phyloP scores from a whole-genome alignment of 2,888 invertebrate genomes.

The Caenorhabditis sulstoni region DNA sequence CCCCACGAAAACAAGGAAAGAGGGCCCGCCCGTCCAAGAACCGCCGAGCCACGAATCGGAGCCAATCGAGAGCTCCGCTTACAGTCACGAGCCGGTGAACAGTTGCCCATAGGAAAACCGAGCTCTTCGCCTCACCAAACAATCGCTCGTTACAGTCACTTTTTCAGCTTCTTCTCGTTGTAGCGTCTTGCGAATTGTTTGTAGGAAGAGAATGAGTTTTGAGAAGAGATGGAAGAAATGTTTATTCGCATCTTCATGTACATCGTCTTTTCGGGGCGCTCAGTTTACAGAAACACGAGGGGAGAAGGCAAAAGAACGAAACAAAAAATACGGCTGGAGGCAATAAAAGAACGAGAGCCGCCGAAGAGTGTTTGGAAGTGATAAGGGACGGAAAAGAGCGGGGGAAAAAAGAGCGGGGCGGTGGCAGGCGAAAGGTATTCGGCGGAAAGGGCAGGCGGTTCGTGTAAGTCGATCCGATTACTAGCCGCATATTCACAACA shows the following conservation, averaged over 20 bases:
- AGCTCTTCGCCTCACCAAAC: too few relatives aligned
- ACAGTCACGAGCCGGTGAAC: too few relatives aligned
- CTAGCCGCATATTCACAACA: background rate
- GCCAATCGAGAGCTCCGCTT: too few relatives aligned
- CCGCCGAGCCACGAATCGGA: too few relatives aligned
- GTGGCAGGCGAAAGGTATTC: too few relatives aligned
- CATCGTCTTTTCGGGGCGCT: slow-evolving; percentile 2
- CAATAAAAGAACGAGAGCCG: slow-evolving; percentile 43
- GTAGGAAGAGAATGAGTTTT: background rate
- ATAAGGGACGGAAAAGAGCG: slow-evolving; percentile 18
- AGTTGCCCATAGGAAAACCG: too few relatives aligned
- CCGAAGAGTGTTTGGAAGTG: slow-evolving; percentile 1
- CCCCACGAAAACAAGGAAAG: slow-evolving; percentile 15
- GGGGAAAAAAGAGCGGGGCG: background rate
- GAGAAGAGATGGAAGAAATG: too few relatives aligned
- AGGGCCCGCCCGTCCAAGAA: background rate
- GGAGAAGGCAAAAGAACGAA: slow-evolving; percentile 1
- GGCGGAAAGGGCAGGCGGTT: too few relatives aligned
- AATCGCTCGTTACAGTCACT: too few relatives aligned
- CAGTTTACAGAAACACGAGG: slow-evolving; percentile 3
- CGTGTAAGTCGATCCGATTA: background rate
- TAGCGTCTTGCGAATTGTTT: too few relatives aligned
- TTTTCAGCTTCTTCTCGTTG: too few relatives aligned
- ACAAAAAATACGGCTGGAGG: slow-evolving; percentile 20
- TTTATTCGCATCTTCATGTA: too few relatives aligned